phyloP scores from a whole-genome alignment of 2,113 vertebrate species.

The Cryptotis parvus region DNA sequence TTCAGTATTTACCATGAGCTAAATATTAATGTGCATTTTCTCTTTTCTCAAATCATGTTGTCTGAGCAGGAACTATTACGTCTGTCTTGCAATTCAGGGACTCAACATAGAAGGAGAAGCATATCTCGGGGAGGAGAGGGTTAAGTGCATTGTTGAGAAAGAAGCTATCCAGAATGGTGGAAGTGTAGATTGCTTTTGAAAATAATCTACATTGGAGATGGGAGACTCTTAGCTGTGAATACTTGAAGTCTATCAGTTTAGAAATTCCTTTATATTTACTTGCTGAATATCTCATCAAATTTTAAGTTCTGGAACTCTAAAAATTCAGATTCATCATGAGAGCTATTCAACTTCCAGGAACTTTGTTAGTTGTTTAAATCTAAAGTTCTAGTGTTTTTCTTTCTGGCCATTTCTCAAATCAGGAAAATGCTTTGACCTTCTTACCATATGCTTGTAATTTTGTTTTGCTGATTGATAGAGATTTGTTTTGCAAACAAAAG shows the following conservation, averaged over 20 bases:
- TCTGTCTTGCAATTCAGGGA: not conserved
- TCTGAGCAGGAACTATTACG: not conserved
- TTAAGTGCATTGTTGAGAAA: no score
- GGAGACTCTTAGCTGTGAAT: not conserved
- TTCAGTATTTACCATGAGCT: not conserved
- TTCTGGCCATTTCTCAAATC: not conserved
- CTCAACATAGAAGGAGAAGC: not conserved
- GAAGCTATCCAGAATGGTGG: not conserved
- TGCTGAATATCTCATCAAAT: no score
- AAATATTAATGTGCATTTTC: not conserved
- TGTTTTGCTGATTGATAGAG: constrained; percentile 45
- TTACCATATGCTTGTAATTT: constrained; percentile 1
- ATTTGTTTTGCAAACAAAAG: constrained; percentile 32
- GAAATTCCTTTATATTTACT: not conserved
- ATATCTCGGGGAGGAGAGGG: not conserved
- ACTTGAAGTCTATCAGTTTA: not conserved
- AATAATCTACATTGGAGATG: not conserved
- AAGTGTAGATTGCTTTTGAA: not conserved
- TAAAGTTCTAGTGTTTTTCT: not conserved
- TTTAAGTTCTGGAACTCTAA: not conserved
- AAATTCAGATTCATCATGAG: not conserved
- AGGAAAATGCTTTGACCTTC: not conserved
- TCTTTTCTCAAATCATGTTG: not conserved
- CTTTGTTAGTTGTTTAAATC: not conserved
- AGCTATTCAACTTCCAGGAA: not conserved